These are phyloP conservation scores for Dynastes tityus DNA, from an alignment of 2,888 invertebrate species.

Conservation along the genomic window DNA sequence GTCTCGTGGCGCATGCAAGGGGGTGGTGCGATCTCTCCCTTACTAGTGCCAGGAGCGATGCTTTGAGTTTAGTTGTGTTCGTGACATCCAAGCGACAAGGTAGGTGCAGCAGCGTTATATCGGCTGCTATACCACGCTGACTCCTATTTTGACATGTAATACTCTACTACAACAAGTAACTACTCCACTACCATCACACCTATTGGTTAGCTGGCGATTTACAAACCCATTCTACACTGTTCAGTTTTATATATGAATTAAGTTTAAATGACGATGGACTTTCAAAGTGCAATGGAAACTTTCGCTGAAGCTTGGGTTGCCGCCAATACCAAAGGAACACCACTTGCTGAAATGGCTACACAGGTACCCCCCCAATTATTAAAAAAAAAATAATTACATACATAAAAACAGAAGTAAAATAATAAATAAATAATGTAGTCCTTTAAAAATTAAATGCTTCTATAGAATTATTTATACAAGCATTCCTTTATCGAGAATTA, in stretches of 20 bases:
- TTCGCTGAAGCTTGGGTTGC: slow-evolving; percentile 98
- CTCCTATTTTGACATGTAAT: slow-evolving; percentile 59
- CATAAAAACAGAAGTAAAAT: neutral
- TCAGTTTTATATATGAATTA: slow-evolving; percentile 29
- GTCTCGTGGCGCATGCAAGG: slow-evolving; percentile 64
- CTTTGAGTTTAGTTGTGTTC: slow-evolving; percentile 49
- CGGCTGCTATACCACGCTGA: slow-evolving; percentile 64
- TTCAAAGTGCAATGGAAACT: slow-evolving; percentile 98
- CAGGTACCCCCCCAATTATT: slow-evolving; percentile 76
- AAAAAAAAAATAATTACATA: slow-evolving; percentile 15
- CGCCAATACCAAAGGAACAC: slow-evolving; percentile 84
- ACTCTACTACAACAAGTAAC: slow-evolving; percentile 22
- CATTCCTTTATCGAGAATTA: too few species aligned
- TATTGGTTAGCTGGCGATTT: slow-evolving; percentile 14
- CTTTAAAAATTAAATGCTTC: too few species aligned
- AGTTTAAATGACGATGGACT: slow-evolving; percentile 82
- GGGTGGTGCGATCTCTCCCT: slow-evolving; percentile 67
- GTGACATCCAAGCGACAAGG: slow-evolving; percentile 50
- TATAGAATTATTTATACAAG: too few species aligned
- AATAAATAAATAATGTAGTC: neutral
- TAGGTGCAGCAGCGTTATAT: slow-evolving; percentile 53
- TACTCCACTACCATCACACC: slow-evolving; percentile 7
- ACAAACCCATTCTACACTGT: slow-evolving; percentile 19
- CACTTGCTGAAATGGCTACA: slow-evolving; percentile 74
- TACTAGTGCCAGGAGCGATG: slow-evolving; percentile 34